phyloP scores from a whole-genome alignment of 2,888 invertebrate species.

The Drosophila phalerata region DNA sequence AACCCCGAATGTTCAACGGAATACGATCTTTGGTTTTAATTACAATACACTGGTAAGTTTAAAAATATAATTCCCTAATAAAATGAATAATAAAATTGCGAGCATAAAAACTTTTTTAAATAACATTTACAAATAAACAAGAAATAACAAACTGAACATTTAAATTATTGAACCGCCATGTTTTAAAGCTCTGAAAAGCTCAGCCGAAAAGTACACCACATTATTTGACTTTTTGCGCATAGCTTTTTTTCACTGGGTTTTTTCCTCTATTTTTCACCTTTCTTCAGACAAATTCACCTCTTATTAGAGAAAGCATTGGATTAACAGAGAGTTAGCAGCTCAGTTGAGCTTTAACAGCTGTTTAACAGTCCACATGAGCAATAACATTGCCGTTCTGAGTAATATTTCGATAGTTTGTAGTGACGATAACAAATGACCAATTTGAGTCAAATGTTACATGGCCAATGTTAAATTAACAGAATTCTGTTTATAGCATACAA shows the following conservation, averaged over 20 bases:
- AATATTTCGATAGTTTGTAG: slow-evolving; percentile 18
- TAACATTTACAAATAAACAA: slow-evolving; percentile 9
- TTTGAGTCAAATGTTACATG: slow-evolving; percentile 29
- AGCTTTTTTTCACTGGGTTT: slow-evolving; percentile 1
- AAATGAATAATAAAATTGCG: slow-evolving; percentile 17
- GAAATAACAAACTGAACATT: not conserved
- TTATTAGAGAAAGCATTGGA: not conserved
- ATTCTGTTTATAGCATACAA: slow-evolving; percentile 48
- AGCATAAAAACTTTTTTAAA: slow-evolving; percentile 15
- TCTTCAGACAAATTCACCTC: slow-evolving; percentile 8
- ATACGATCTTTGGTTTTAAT: slow-evolving; percentile 54
- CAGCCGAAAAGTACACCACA: slow-evolving; percentile 14
- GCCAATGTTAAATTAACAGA: slow-evolving; percentile 37
- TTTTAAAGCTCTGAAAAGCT: slow-evolving; percentile 34
- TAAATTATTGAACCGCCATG: slow-evolving; percentile 1
- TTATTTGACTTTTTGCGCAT: slow-evolving; percentile 14
- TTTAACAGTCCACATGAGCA: slow-evolving; percentile 22
- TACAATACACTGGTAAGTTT: slow-evolving; percentile 82
- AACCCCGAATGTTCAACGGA: slow-evolving; percentile 25
- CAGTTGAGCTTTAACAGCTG: slow-evolving; percentile 16
- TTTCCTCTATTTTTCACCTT: slow-evolving; percentile 1
- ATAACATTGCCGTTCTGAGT: slow-evolving; percentile 44
- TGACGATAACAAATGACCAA: slow-evolving; percentile 33
- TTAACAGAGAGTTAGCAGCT: slow-evolving; percentile 15
- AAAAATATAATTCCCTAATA: not conserved